phyloP scores from a whole-genome alignment of 1,140 invertebrate genomes.

The Bombus ignitus region DNA sequence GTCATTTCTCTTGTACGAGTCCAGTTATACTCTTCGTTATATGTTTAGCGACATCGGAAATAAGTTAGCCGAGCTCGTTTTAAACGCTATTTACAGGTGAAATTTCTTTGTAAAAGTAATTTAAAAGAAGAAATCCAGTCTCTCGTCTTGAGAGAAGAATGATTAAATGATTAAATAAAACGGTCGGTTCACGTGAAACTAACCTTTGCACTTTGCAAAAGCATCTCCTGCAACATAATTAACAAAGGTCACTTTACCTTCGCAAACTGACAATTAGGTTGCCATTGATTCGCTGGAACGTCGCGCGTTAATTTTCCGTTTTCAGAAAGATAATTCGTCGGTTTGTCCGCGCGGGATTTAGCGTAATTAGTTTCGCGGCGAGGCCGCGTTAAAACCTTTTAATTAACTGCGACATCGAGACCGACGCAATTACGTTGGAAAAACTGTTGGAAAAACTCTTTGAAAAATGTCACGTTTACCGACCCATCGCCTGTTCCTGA shows the following conservation, averaged over 20 bases:
- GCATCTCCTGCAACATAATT: neutral
- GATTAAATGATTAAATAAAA: neutral
- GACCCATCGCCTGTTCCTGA: too few species aligned
- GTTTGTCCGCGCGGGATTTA: neutral
- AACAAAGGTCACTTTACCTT: neutral
- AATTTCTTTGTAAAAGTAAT: too few species aligned
- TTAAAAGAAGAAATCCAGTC: too few species aligned
- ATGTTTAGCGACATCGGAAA: too few species aligned
- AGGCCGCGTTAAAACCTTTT: slow-evolving; percentile 22
- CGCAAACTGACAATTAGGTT: neutral
- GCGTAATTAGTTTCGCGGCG: slow-evolving; percentile 26
- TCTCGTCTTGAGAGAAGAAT: neutral
- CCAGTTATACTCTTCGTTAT: too few species aligned
- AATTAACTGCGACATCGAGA: slow-evolving; percentile 41
- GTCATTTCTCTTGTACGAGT: too few species aligned
- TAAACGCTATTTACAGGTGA: too few species aligned
- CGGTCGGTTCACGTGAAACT: too few species aligned
- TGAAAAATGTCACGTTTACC: slow-evolving; percentile 7
- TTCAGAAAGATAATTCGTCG: slow-evolving; percentile 2
- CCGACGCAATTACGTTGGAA: slow-evolving; percentile 8
- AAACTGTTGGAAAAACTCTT: neutral
- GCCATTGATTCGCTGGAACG: neutral
- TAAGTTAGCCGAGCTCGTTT: too few species aligned
- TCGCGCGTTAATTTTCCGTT: neutral
- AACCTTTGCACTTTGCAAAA: neutral